Percentiles rank a stretch among this genome's conserved stretches.
These are phyloP conservation scores for Sipha flava DNA, from an alignment of 1,140 invertebrate genomes.

Conservation along the genomic window DNA sequence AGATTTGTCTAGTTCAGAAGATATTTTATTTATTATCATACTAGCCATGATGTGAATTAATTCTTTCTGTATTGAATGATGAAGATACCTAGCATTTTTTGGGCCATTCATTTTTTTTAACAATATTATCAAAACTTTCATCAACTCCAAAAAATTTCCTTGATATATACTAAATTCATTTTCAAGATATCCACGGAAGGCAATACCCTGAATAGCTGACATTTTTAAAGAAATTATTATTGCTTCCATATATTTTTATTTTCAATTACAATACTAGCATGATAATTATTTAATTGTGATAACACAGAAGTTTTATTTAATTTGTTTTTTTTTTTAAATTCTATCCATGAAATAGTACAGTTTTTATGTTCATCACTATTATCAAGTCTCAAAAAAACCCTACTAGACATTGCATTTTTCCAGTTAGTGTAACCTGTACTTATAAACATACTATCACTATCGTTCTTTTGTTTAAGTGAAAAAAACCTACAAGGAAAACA, in stretches of 20 bases:
- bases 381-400: background rate
- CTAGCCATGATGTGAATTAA: background rate
- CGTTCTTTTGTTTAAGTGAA: background rate
- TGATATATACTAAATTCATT: background rate
- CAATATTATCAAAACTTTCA: background rate
- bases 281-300: background rate
- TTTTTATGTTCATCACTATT: background rate
- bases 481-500: slow-evolving; percentile 16
- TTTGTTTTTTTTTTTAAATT: background rate
- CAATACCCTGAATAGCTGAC: background rate
- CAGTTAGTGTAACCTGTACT: background rate
- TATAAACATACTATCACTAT: background rate
- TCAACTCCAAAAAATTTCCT: background rate
- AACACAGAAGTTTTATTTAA: background rate
- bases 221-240: background rate
- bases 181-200: background rate
- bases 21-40: background rate
- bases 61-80: background rate
- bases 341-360: background rate
- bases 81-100: background rate
- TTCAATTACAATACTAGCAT: slow-evolving; percentile 5
- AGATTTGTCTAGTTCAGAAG: background rate
- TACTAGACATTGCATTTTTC: background rate
- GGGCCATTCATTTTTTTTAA: background rate
- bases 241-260: slow-evolving; percentile 8